Evolutionary conservation across 2,888 invertebrate genomes (phyloP).

Genomic region (Lutraria lutraria): DNA sequence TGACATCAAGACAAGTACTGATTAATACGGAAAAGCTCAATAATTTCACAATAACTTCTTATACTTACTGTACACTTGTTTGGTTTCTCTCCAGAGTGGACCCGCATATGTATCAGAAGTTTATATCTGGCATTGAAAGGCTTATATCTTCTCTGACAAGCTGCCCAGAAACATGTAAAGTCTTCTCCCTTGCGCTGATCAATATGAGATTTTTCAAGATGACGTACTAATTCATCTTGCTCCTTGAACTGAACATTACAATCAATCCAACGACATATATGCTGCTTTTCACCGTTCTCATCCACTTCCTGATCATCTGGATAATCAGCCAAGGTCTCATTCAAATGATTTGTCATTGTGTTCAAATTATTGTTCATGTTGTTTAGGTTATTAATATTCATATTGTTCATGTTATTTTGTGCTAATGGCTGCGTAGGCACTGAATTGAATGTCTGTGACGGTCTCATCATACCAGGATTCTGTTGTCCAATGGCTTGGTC

Average conservation of each 20-base stretch:
- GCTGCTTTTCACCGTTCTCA: conserved; percentile 81
- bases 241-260: conserved; percentile 84
- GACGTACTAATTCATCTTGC: conserved; percentile 85
- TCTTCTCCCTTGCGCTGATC: conserved; percentile 86
- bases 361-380: conserved; percentile 72
- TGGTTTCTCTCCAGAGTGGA: conserved; percentile 86
- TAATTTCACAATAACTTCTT: background rate
- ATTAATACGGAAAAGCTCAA: background rate
- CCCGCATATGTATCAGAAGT: conserved; percentile 86
- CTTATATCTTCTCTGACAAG: conserved; percentile 84
- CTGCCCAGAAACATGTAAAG: conserved; percentile 86
- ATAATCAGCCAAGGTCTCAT: conserved; percentile 60
- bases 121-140: conserved; percentile 87
- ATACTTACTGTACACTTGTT: conserved; percentile 86
- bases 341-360: conserved; percentile 65
- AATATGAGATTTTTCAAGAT: conserved; percentile 86
- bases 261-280: conserved; percentile 86
- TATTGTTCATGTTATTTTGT: conserved; percentile 68
- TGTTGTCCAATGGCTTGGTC: conserved; percentile 77
- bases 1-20: too few species aligned
- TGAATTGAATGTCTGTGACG: conserved; percentile 66
- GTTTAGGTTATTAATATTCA: conserved; percentile 72
- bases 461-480: conserved; percentile 55
- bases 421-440: conserved; percentile 70
- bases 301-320: conserved; percentile 74